Evolutionary conservation across 2,888 invertebrate species (phyloP).

Genomic region (Drosophila formosana): DNA sequence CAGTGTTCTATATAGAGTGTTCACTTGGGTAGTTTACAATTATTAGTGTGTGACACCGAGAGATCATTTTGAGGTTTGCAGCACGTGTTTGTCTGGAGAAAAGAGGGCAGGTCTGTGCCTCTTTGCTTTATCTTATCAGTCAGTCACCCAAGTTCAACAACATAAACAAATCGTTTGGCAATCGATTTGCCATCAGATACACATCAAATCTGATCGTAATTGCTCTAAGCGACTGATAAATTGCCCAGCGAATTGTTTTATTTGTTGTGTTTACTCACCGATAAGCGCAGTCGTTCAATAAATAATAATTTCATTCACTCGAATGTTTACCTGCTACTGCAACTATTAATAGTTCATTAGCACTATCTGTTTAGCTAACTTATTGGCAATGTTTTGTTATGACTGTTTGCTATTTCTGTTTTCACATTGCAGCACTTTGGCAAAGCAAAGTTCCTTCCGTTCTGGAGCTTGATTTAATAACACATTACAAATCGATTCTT

Average conservation of each 20-base stretch:
- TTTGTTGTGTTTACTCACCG: slow-evolving; percentile 21
- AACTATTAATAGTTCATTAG: slow-evolving; percentile 24
- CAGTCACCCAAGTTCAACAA: slow-evolving; percentile 27
- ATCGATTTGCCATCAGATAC: slow-evolving; percentile 55
- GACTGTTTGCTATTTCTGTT: slow-evolving; percentile 16
- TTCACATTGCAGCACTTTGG: background rate
- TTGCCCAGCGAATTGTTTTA: slow-evolving; percentile 6
- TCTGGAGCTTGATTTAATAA: background rate
- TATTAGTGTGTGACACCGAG: slow-evolving; percentile 1
- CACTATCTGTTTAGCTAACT: slow-evolving; percentile 20
- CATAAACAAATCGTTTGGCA: slow-evolving; percentile 37
- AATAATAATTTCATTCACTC: slow-evolving; percentile 17
- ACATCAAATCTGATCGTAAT: slow-evolving; percentile 42
- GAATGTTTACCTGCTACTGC: slow-evolving; percentile 31
- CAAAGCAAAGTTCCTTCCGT: background rate
- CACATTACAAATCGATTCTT: background rate
- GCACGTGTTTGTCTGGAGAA: slow-evolving; percentile 22
- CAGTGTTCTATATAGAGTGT: background rate
- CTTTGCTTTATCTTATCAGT: slow-evolving; percentile 50
- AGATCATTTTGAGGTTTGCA: background rate
- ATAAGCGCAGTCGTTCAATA: slow-evolving; percentile 44
- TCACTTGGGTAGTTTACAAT: background rate
- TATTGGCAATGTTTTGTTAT: slow-evolving; percentile 6
- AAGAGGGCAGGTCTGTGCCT: slow-evolving; percentile 47
- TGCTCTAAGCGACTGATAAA: slow-evolving; percentile 43